phyloP scores from a whole-genome alignment of 2,113 vertebrate species.

The Rousettus leschenaultii region DNA sequence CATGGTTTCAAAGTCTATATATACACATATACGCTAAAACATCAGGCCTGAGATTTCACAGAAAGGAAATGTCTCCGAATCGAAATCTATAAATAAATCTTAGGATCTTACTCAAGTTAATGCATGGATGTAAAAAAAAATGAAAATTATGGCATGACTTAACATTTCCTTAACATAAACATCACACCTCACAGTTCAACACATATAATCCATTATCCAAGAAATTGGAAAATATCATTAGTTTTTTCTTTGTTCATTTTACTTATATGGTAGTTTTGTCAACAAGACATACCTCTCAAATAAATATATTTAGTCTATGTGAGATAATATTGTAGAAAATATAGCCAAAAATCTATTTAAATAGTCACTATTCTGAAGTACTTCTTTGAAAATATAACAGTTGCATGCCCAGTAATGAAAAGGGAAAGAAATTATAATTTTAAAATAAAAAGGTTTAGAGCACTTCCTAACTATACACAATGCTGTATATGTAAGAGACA shows the following conservation, averaged over 20 bases:
- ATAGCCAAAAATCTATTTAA: not conserved
- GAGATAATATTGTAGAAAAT: not conserved
- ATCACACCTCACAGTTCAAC: not conserved
- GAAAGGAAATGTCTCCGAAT: not conserved
- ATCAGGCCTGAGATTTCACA: not conserved
- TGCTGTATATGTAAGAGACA: not conserved
- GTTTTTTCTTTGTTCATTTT: constrained; percentile 6
- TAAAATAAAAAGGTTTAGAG: not conserved
- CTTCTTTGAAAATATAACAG: not conserved
- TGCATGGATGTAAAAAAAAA: not conserved
- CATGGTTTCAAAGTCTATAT: constrained; percentile 33
- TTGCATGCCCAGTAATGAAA: not conserved
- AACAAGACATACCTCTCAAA: not conserved
- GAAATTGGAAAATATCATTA: not conserved
- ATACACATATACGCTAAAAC: not conserved
- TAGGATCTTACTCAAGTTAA: not conserved
- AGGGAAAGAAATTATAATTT: not conserved
- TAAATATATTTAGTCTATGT: not conserved
- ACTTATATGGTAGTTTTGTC: not conserved
- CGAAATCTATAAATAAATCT: not conserved
- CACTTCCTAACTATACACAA: not conserved
- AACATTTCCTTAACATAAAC: not conserved
- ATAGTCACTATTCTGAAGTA: not conserved
- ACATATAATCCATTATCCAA: not conserved
- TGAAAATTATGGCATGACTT: not conserved